phyloP scores from a whole-genome alignment of 64 coral and sea anemone genomes.

The Pachyseris speciosa region DNA sequence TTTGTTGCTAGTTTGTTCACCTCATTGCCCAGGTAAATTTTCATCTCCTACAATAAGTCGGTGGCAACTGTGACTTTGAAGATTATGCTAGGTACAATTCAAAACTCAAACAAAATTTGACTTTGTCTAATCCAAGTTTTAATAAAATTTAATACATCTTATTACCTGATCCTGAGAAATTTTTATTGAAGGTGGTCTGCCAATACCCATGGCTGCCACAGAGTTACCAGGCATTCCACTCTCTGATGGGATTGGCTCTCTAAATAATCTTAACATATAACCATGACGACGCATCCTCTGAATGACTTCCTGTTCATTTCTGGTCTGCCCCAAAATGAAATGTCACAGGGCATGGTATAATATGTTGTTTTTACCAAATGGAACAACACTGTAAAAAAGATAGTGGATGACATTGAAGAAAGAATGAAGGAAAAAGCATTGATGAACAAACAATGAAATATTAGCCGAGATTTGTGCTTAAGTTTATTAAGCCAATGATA shows the following conservation, averaged over 20 bases:
- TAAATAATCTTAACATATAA: slow-evolving; percentile 27
- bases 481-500: no score
- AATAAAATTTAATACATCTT: neutral
- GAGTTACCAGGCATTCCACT: slow-evolving; percentile 27
- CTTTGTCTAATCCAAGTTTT: no score
- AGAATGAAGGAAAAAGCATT: no score
- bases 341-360: slow-evolving; percentile 85
- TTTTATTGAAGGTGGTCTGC: slow-evolving; percentile 63
- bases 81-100: no score
- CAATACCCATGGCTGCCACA: neutral
- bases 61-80: no score
- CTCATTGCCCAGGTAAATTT: no score
- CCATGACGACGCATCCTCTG: slow-evolving; percentile 73
- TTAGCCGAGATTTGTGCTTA: no score
- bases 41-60: no score
- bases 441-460: no score
- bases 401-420: no score
- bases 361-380: slow-evolving; percentile 82
- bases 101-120: no score
- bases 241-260: slow-evolving; percentile 21
- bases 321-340: slow-evolving; percentile 84
- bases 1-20: no score
- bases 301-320: slow-evolving; percentile 77
- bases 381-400: slow-evolving; percentile 62
- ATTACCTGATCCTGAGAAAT: slow-evolving; percentile 75